phyloP scores from a whole-genome alignment of 2,888 invertebrate species.

The Malthinus seriepunctatus region DNA sequence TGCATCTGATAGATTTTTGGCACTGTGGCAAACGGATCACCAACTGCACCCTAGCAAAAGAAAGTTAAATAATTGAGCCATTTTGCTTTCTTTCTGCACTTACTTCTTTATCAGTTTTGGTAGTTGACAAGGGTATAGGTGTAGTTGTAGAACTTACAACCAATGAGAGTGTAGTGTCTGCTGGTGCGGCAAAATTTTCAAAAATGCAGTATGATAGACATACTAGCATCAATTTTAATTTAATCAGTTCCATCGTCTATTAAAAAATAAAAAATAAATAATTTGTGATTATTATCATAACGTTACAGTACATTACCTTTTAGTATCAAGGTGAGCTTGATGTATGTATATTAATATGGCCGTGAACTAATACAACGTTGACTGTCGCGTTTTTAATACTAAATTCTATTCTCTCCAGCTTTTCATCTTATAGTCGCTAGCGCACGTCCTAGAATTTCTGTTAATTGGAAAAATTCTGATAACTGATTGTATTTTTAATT shows the following conservation, averaged over 20 bases:
- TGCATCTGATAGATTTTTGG: conserved; percentile 63
- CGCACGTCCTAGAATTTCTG: not conserved
- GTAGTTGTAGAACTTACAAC: not conserved
- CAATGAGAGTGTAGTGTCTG: not conserved
- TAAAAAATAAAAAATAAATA: not conserved
- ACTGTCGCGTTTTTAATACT: not conserved
- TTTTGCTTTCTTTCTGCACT: not conserved
- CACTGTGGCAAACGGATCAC: not conserved
- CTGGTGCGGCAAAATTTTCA: not conserved
- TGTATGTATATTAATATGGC: conserved; percentile 1
- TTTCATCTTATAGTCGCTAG: not conserved
- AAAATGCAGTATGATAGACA: not conserved
- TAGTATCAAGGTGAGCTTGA: conserved; percentile 3
- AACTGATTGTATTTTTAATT: not conserved
- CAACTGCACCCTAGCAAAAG: not conserved
- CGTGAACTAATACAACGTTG: conserved; percentile 1
- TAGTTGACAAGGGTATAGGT: not conserved
- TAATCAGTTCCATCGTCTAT: not conserved
- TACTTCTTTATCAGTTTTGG: not conserved
- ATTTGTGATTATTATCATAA: not conserved
- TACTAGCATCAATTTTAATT: not conserved
- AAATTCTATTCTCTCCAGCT: not conserved
- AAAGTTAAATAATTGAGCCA: not conserved
- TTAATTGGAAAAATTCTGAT: not conserved
- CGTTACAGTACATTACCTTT: not conserved